A percentile compares a stretch with the other conserved stretches of the same genome.
Conservation (phyloP, 2,113 vertebrate species). For the rat (Rattus norvegicus) region DNA sequence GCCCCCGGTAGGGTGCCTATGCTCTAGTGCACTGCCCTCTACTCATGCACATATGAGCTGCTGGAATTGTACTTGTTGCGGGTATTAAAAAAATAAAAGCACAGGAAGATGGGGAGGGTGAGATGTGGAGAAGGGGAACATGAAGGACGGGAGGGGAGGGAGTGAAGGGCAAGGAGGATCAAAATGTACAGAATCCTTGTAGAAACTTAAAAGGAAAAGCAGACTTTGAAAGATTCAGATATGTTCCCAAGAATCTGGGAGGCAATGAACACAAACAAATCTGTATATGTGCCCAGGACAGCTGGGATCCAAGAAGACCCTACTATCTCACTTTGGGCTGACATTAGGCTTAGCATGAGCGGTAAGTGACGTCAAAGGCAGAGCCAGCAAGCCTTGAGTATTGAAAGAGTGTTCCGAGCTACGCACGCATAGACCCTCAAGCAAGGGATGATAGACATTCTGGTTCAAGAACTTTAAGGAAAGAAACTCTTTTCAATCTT, state of each 20-base stretch:
- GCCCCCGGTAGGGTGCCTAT: background rate
- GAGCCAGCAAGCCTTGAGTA: background rate
- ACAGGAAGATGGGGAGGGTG: background rate
- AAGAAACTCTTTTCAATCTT: conserved; percentile 1
- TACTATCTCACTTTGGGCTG: conserved; percentile 4
- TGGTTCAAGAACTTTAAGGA: background rate
- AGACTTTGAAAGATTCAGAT: background rate
- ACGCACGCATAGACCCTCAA: background rate
- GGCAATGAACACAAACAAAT: background rate
- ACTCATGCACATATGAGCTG: background rate
- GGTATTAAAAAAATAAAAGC: background rate
- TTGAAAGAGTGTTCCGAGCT: background rate
- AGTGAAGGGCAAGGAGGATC: background rate
- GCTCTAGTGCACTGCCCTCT: background rate
- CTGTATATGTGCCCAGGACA: background rate
- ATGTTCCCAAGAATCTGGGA: conserved; percentile 37
- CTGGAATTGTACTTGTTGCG: no score
- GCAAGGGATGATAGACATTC: background rate
- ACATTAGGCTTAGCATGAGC: background rate
- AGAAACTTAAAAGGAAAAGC: background rate
- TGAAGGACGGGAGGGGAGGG: background rate
- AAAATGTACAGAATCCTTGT: background rate
- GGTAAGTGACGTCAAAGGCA: background rate
- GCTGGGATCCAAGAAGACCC: background rate
- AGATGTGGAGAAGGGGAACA: no score